Evolutionary conservation across 2,797 vertebrate genomes (phyloP), one percentile per base, ranked within the genome.

Genomic region (Smutsia temminckii): DNA sequence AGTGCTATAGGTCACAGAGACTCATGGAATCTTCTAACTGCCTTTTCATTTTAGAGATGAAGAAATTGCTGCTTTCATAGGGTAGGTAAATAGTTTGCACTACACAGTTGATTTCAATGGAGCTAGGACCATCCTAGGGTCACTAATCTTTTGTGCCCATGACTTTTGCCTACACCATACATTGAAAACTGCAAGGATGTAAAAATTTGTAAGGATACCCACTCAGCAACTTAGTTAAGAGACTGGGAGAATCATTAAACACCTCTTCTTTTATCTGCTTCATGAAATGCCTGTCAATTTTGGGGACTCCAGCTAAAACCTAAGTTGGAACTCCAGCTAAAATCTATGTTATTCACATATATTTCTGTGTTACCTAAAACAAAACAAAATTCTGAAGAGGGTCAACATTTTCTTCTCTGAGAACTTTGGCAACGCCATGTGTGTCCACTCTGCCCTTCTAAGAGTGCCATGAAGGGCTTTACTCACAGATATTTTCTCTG

Each of bases 401-500:
- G 46, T 83, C 49, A 42, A 71, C 13, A 0, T 14, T 29, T 78
- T 86, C 69, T 32, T 83, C 77, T 69, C 0, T 27, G 23, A 74
- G 34, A 91, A 57, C 49, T 27, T 61, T 63, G 21, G 8, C 4
- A 20, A 32, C n/a, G n/a, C 37, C 25, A 55, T 20, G 37, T 2
- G 1, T 17, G 14, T 68, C 64, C 53, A 25, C 3, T 27, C 1
- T 6, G 16, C 17, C 12, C 78, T 25, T 29, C 75, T 72, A n/a
- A 74, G 42, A 53, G n/a, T 13, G 25, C 78, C 69, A 18, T 0
- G 23, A 27, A 14, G 14, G 18, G 40, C 59, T 96, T 83, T 94
- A 99, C 98, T 98, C 87, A 99, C 98, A 13, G 96, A 98, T 97
- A 99, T 94, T 95, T 98, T 99, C 93, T 98, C 97, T 51, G 98